phyloP scores from a whole-genome alignment of 2,113 vertebrate species.

The Oreochromis spilurus region DNA sequence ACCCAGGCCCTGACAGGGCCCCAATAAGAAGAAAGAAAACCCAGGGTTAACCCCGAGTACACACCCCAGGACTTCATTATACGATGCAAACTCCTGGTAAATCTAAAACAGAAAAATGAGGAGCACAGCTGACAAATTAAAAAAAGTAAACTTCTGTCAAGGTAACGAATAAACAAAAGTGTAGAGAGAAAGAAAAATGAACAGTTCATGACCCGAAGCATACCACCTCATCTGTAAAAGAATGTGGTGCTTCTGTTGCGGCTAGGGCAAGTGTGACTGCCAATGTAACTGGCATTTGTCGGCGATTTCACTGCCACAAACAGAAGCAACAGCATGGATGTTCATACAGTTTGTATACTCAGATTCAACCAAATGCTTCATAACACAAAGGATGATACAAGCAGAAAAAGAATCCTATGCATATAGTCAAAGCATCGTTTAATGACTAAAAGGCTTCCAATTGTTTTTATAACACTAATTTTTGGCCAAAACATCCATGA shows the following conservation, averaged over 20 bases:
- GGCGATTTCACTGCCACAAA: neutral
- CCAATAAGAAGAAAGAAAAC: neutral
- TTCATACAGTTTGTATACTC: neutral
- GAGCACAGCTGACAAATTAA: neutral
- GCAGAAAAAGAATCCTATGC: fast-evolving
- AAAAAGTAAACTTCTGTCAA: neutral
- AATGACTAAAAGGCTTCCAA: fast-evolving
- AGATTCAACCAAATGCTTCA: neutral
- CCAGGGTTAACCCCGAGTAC: neutral
- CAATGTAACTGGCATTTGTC: neutral
- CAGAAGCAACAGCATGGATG: neutral
- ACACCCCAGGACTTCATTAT: neutral
- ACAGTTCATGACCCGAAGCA: neutral
- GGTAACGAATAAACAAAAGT: neutral
- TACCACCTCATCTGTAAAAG: neutral
- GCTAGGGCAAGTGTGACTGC: neutral
- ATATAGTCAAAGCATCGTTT: neutral
- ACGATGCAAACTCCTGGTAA: neutral
- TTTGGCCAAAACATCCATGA: neutral
- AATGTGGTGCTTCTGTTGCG: neutral
- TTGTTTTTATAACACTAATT: neutral
- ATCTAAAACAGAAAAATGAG: neutral
- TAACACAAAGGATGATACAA: neutral
- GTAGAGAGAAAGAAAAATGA: neutral
- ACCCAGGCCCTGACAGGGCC: neutral